Evolutionary conservation across 2,113 vertebrate species (phyloP).

Genomic region (Platysteira castanea): DNA sequence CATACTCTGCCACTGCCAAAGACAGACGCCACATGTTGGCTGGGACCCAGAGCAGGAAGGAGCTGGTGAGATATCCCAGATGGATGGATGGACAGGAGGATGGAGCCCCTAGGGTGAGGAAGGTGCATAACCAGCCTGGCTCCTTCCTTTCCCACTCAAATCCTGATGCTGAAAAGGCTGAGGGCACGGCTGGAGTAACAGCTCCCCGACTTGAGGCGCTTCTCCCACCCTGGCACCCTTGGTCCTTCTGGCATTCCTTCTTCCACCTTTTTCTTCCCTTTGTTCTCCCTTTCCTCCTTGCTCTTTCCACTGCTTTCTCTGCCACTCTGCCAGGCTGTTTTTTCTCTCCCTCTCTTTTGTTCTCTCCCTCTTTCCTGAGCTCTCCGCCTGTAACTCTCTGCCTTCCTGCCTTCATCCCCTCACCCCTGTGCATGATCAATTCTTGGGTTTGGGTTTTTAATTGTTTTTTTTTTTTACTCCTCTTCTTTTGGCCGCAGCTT

Average conservation of each 20-base stretch:
- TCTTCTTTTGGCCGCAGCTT: constrained; percentile 76
- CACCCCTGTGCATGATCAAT: not conserved
- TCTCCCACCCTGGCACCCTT: not conserved
- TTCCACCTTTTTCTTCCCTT: not conserved
- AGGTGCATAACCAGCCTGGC: not conserved
- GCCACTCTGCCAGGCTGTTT: not conserved
- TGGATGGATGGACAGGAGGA: not conserved
- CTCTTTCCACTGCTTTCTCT: not conserved
- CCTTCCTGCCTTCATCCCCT: not conserved
- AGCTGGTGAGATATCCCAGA: constrained; percentile 33
- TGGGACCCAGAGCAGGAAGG: not conserved
- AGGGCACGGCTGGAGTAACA: not conserved
- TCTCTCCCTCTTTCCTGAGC: not conserved
- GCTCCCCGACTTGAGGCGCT: not conserved
- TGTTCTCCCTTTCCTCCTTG: not conserved
- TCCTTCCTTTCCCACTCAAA: not conserved
- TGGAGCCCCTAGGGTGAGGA: not conserved
- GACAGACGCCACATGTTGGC: constrained; percentile 17
- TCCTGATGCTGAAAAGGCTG: not conserved
- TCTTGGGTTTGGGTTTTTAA: constrained; percentile 50
- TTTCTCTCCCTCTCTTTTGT: not conserved
- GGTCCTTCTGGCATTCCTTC: not conserved
- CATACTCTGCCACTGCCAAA: not conserved
- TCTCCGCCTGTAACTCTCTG: not conserved
- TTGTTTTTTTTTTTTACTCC: constrained; percentile 26